A percentile compares a stretch with the other conserved stretches of the same genome.
Evolutionary conservation across 1,140 invertebrate genomes (phyloP).

Genomic region (Capitella teleta): DNA sequence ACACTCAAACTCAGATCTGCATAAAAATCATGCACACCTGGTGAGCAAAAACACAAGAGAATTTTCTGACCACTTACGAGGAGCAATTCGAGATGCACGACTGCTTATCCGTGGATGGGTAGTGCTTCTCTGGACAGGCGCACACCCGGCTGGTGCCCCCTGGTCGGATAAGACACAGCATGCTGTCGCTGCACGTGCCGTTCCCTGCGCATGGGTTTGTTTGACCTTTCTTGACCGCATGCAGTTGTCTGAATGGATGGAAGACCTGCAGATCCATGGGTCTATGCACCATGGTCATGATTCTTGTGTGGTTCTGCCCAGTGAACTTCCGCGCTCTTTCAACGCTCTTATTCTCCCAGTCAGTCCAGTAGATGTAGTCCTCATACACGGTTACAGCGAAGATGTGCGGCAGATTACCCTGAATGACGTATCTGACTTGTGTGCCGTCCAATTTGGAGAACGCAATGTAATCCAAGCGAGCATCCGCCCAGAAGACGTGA

Average conservation of each 20-base stretch:
- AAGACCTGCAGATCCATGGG: conserved; percentile 61
- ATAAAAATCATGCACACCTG: conserved; percentile 6
- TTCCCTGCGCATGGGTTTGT: conserved; percentile 46
- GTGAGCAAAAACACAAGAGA: background rate
- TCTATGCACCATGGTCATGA: conserved; percentile 75
- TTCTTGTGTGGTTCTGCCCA: conserved; percentile 80
- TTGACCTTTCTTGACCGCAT: background rate
- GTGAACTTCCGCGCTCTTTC: conserved; percentile 93
- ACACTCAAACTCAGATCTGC: conserved; percentile 65
- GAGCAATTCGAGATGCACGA: conserved; percentile 67
- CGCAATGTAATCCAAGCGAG: conserved; percentile 83
- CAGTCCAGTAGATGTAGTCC: conserved; percentile 95
- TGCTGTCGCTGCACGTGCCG: conserved; percentile 53
- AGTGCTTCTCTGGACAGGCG: conserved; percentile 70
- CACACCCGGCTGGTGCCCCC: conserved; percentile 44
- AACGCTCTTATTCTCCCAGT: conserved; percentile 74
- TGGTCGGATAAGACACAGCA: conserved; percentile 65
- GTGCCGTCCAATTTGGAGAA: conserved; percentile 45
- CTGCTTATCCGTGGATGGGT: conserved; percentile 52
- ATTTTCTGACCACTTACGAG: conserved; percentile 23
- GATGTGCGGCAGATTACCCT: conserved; percentile 59
- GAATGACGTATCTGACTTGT: conserved; percentile 30
- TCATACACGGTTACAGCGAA: conserved; percentile 86
- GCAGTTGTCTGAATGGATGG: conserved; percentile 55
- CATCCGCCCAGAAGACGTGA: conserved; percentile 96